These are phyloP conservation scores for Ochropleura leucogaster DNA, from an alignment of 2,888 invertebrate genomes.

Conservation along the genomic window DNA sequence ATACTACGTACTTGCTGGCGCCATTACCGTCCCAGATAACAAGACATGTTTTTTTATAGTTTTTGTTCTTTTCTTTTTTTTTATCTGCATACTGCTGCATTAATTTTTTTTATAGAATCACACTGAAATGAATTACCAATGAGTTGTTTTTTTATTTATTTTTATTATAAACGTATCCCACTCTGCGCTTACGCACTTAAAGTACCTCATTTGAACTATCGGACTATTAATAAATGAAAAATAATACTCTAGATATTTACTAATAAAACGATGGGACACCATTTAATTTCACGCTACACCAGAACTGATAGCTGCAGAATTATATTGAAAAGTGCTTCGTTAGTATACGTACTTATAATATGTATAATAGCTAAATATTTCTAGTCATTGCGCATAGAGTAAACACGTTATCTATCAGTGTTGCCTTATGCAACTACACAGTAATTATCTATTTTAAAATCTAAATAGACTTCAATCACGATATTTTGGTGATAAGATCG, in stretches of 20 bases:
- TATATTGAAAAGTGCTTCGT: conserved; percentile 14
- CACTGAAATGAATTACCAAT: background rate
- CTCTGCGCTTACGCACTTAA: conserved; percentile 22
- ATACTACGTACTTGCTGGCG: conserved; percentile 55
- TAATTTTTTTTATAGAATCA: conserved; percentile 6
- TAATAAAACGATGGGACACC: conserved; percentile 23
- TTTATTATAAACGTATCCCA: background rate
- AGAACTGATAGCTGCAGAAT: conserved; percentile 19
- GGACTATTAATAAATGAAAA: conserved; percentile 27
- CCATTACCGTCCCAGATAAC: conserved; percentile 56
- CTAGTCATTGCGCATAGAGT: conserved; percentile 46
- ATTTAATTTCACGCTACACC: conserved; percentile 43
- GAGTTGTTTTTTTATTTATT: background rate
- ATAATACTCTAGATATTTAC: conserved; percentile 27
- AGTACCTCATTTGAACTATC: conserved; percentile 15
- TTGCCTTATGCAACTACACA: conserved; percentile 62
- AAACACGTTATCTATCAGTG: conserved; percentile 52
- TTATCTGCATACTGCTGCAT: background rate
- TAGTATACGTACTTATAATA: background rate
- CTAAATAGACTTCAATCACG: conserved; percentile 72
- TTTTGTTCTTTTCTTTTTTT: background rate
- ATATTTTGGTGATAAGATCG: conserved; percentile 70
- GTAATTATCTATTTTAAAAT: conserved; percentile 64
- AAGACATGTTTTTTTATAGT: background rate
- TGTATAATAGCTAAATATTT: conserved; percentile 34